Evolutionary conservation across 2,888 invertebrate species (phyloP).

Genomic region (Parthenolecanium corni): DNA sequence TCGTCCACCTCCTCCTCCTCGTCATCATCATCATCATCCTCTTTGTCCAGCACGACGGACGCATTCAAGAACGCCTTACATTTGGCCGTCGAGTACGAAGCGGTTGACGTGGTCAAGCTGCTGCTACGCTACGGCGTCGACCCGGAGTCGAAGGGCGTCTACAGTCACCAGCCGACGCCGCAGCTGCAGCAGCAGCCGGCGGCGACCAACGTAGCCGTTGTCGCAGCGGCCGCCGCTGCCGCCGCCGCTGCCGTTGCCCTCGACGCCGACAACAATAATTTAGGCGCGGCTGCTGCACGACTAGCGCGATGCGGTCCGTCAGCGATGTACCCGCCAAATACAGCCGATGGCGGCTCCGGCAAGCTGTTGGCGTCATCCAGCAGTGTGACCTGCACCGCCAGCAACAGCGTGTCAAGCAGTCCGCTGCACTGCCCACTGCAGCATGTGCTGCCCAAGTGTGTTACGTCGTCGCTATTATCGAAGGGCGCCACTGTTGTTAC

Average conservation of each 20-base stretch:
- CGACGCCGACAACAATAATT: background rate
- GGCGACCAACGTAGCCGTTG: background rate
- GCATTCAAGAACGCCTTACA: conserved; percentile 47
- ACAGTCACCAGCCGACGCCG: conserved; percentile 22
- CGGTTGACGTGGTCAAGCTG: conserved; percentile 44
- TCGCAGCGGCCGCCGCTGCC: conserved; percentile 8
- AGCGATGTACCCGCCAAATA: too few relatives aligned
- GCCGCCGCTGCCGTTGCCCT: conserved; percentile 13
- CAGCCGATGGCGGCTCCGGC: too few relatives aligned
- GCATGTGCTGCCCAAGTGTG: too few relatives aligned
- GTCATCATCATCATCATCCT: background rate
- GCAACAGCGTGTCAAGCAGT: background rate
- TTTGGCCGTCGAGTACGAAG: conserved; percentile 47
- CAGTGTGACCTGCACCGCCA: too few relatives aligned
- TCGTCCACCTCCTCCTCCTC: conserved; percentile 30
- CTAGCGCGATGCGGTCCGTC: too few relatives aligned
- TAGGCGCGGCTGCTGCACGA: background rate
- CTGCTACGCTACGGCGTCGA: conserved; percentile 46
- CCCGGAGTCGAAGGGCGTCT: conserved; percentile 44
- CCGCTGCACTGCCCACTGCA: background rate
- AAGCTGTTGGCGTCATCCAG: too few relatives aligned
- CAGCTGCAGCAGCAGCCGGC: conserved; percentile 2
- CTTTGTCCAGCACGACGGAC: conserved; percentile 35
- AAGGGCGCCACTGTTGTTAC: background rate
- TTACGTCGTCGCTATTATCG: too few relatives aligned